Evolutionary conservation across 2,888 invertebrate genomes (phyloP).

Genomic region (Diaphora mendica): DNA sequence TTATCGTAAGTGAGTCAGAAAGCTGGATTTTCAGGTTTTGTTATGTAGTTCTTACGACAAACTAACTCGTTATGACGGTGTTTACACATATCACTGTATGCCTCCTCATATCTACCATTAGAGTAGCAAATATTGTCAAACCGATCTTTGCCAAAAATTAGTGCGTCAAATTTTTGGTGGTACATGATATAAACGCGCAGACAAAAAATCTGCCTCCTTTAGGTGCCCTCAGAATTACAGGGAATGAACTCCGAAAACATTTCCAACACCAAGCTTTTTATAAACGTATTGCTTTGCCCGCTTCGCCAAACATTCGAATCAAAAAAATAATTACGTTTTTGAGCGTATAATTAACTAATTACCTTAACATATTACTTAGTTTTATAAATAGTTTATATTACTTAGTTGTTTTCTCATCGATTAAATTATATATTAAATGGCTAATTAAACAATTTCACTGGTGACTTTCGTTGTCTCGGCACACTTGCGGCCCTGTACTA

Average conservation of each 20-base stretch:
- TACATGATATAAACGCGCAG: neutral
- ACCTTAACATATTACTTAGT: neutral
- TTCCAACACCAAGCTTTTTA: too few species aligned
- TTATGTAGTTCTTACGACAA: conserved; percentile 25
- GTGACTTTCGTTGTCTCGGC: conserved; percentile 46
- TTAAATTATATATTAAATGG: conserved; percentile 12
- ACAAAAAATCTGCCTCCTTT: neutral
- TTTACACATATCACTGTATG: neutral
- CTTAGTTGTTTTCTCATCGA: conserved; percentile 16
- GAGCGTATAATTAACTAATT: neutral
- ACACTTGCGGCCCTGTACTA: conserved; percentile 44
- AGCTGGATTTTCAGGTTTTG: conserved; percentile 17
- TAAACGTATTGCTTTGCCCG: too few species aligned
- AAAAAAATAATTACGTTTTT: neutral
- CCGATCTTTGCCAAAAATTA: too few species aligned
- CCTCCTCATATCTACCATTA: neutral
- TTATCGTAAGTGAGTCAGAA: neutral
- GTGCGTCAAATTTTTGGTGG: neutral
- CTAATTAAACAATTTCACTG: conserved; percentile 24
- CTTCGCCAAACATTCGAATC: neutral
- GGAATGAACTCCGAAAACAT: neutral
- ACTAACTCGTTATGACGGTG: neutral
- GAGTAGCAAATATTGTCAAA: neutral
- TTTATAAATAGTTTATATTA: conserved; percentile 1
- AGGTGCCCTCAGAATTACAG: too few species aligned